phyloP scores from a whole-genome alignment of 92 coral and sea anemone genomes.

The Porites divaricata region DNA sequence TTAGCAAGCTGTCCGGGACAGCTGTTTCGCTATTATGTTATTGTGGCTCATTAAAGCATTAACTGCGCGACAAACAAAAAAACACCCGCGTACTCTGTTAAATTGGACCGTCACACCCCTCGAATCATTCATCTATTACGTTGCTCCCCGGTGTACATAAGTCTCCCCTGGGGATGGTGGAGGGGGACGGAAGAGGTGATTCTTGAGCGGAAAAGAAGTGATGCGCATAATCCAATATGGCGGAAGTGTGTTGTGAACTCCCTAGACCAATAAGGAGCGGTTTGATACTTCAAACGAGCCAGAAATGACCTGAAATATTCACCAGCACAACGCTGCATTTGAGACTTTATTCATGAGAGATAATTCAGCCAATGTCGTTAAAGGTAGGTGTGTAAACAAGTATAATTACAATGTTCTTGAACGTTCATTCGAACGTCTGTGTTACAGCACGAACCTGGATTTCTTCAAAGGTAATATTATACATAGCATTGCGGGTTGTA shows the following conservation, averaged over 20 bases:
- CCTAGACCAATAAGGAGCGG: constrained; percentile 39
- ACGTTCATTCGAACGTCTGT: constrained; percentile 1
- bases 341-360: constrained; percentile 22
- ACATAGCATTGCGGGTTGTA: not conserved
- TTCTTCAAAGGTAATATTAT: not conserved
- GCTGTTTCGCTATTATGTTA: too few relatives aligned
- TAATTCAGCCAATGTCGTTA: constrained; percentile 34
- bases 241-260: constrained; percentile 68
- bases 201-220: constrained; percentile 26
- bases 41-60: too few relatives aligned
- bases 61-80: too few relatives aligned
- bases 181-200: constrained; percentile 16
- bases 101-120: too few relatives aligned
- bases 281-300: constrained; percentile 28
- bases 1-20: too few relatives aligned
- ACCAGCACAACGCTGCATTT: not conserved
- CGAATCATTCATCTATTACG: too few relatives aligned
- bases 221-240: constrained; percentile 48
- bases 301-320: constrained; percentile 25
- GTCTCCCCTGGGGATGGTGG: constrained; percentile 1
- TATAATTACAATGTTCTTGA: not conserved
- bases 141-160: too few relatives aligned
- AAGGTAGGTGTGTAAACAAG: constrained; percentile 30
- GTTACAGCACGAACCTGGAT: not conserved
- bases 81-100: too few relatives aligned